These are phyloP conservation scores for Neosilurus mollespiculum DNA, from an alignment of 2,797 vertebrate species.

Conservation along the genomic window DNA sequence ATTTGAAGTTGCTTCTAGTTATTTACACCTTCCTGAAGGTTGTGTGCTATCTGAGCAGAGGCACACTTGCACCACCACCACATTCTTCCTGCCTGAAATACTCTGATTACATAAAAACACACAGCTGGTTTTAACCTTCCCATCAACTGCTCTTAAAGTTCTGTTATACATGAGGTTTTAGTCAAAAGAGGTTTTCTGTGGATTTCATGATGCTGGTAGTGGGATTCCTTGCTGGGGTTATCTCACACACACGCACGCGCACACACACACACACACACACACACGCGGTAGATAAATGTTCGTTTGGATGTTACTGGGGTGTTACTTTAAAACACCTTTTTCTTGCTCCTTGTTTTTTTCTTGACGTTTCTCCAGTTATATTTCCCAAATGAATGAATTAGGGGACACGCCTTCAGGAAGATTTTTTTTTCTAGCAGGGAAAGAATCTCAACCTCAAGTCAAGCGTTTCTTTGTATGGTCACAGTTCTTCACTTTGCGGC, in stretches of 20 bases:
- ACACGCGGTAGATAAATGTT: not conserved
- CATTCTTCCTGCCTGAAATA: not conserved
- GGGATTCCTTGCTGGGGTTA: not conserved
- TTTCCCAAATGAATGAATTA: constrained; percentile 1
- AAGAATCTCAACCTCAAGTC: constrained; percentile 47
- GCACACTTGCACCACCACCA: too few relatives aligned
- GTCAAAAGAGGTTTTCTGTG: not conserved
- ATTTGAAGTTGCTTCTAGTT: not conserved
- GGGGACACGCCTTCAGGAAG: constrained; percentile 13
- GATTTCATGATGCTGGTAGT: not conserved
- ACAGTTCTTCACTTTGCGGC: constrained; percentile 67
- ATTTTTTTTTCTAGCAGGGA: constrained; percentile 25
- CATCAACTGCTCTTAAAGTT: not conserved
- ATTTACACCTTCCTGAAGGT: not conserved
- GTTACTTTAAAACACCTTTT: not conserved
- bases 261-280: too few relatives aligned
- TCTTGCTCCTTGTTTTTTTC: not conserved
- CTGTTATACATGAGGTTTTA: not conserved
- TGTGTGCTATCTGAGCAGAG: not conserved
- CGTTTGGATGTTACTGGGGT: not conserved
- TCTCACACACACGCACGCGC: not conserved
- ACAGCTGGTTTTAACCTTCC: too few relatives aligned
- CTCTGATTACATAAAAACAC: not conserved
- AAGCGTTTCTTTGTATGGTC: constrained; percentile 54
- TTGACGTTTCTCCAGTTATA: not conserved